These are phyloP conservation scores for Acanthochromis polyacanthus DNA, from an alignment of 2,113 vertebrate genomes.

Conservation along the genomic window DNA sequence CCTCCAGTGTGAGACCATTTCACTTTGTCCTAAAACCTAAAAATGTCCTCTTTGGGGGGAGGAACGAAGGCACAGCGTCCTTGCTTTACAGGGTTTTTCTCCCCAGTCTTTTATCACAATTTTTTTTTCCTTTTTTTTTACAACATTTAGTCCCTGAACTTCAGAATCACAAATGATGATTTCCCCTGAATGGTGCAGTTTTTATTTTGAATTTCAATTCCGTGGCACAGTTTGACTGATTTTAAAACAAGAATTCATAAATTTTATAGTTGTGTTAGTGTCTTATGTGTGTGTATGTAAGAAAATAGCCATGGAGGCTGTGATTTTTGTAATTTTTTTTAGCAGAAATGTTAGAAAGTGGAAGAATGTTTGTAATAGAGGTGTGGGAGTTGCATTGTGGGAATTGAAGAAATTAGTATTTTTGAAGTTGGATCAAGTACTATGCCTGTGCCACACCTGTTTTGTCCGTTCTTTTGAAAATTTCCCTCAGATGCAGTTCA, in stretches of 20 bases:
- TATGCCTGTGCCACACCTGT: too few species aligned
- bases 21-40: slow-evolving; percentile 21
- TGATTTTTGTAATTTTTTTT: too few species aligned
- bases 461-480: too few species aligned
- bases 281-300: too few species aligned
- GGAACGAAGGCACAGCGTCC: slow-evolving; percentile 6
- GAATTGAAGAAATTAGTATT: too few species aligned
- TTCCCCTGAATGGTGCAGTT: not conserved
- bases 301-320: too few species aligned
- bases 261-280: not conserved
- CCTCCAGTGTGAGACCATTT: not conserved
- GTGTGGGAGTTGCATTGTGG: too few species aligned
- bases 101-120: not conserved
- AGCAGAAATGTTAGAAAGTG: too few species aligned
- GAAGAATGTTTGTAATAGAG: too few species aligned
- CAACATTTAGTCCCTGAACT: not conserved
- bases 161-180: not conserved
- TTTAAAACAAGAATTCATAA: not conserved
- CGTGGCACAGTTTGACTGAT: not conserved
- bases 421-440: too few species aligned
- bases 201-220: too few species aligned
- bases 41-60: slow-evolving; percentile 9
- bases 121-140: not conserved
- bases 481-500: too few species aligned
- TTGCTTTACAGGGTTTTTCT: slow-evolving; percentile 22